These are phyloP conservation scores for Chiloscyllium plagiosum DNA, from an alignment of 2,113 vertebrate genomes.

Conservation along the genomic window DNA sequence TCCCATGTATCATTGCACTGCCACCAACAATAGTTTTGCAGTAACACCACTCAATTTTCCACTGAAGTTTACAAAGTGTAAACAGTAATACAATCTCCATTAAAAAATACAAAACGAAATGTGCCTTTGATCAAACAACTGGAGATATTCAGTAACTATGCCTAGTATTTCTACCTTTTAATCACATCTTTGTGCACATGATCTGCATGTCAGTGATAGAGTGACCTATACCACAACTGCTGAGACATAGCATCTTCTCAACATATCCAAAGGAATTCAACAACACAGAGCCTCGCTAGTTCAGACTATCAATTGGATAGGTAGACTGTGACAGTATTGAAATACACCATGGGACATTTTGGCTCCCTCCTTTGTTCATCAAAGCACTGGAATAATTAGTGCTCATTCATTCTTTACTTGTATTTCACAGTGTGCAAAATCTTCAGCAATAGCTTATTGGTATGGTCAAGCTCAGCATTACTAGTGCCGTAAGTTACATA, in stretches of 20 bases:
- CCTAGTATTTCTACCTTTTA: background rate
- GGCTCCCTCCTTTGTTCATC: background rate
- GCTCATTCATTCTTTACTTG: slow-evolving; percentile 9
- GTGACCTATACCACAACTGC: background rate
- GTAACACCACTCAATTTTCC: background rate
- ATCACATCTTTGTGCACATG: background rate
- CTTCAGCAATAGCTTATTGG: background rate
- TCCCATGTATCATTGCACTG: background rate
- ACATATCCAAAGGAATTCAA: background rate
- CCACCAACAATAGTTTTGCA: background rate
- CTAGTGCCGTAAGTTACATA: background rate
- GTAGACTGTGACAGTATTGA: background rate
- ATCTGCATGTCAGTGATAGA: background rate
- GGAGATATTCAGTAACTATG: background rate
- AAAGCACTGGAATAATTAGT: background rate
- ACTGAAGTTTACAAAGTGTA: background rate
- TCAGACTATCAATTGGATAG: background rate
- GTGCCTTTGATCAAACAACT: background rate
- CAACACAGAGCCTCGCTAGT: background rate
- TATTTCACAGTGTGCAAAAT: background rate
- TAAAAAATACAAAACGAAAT: background rate
- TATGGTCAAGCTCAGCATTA: background rate
- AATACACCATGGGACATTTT: background rate
- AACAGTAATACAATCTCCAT: background rate
- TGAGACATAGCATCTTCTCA: background rate